Conservation (phyloP, 2,797 vertebrate species). For the Pseudomugil gertrudae region DNA sequence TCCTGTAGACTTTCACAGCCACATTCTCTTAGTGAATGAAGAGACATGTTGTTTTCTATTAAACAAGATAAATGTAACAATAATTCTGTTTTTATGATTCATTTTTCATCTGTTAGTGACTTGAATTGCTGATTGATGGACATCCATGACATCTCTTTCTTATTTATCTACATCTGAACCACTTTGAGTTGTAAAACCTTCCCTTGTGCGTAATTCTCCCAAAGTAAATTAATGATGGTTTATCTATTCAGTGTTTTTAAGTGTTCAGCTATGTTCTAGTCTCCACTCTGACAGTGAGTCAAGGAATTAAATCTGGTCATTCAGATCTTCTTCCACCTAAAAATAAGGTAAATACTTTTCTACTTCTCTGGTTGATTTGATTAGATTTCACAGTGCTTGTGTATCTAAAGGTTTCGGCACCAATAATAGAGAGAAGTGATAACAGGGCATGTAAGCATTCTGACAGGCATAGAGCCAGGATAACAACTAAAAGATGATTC, state of each 20-base stretch:
- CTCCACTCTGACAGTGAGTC: too few species aligned
- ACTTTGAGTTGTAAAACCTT: too few species aligned
- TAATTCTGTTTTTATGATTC: background rate
- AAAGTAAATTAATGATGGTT: too few species aligned
- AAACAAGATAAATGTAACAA: background rate
- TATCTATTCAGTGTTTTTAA: too few species aligned
- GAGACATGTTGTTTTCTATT: background rate
- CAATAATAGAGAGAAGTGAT: background rate
- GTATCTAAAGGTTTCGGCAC: background rate
- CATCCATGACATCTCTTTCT: too few species aligned
- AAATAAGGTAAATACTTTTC: background rate
- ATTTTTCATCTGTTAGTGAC: background rate
- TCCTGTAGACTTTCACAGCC: conserved; percentile 22
- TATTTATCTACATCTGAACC: too few species aligned
- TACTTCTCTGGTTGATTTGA: background rate
- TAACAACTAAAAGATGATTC: background rate
- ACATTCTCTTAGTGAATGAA: conserved; percentile 34
- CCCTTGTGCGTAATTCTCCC: too few species aligned
- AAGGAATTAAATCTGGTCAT: too few species aligned
- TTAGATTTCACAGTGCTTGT: background rate
- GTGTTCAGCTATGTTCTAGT: too few species aligned
- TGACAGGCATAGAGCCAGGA: background rate
- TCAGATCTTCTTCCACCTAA: too few species aligned
- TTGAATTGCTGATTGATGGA: background rate
- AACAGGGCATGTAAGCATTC: background rate